Base-by-base conservation (phyloP, 1,140 invertebrate genomes). In the Monochamus saltuarius region DNA sequence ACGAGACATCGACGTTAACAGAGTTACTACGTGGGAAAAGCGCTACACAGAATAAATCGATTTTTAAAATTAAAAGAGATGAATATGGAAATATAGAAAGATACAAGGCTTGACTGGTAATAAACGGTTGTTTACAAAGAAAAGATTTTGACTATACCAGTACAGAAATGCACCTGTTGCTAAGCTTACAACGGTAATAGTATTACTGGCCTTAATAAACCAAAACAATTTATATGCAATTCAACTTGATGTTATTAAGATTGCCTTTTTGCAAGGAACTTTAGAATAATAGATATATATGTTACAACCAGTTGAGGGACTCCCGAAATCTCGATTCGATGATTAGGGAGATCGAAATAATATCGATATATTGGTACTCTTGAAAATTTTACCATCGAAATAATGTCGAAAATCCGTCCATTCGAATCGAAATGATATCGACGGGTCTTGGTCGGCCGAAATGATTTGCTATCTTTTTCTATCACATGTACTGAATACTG, bases 91-190 rank as follows among this genome's bases (percentile, higher is more conserved):
- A 49, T 7, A 45, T 58, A n/a, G 14, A 49, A 52, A 59, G 36
- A 42, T 61, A 64, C 17, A 65, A 65, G 53, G 66, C 63, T 22
- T 7, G 78, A 10, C 60, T 79, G 0, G 77, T 79, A 8, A 72
- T 73, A 4, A 70, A 70, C 56, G 77, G 77, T 42, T 10, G 36
- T 40, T 34, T 39, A 55, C 34, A 61, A 65, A 40, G 46, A 54
- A 57, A 56, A 50, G 22, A 34, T 56, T 39, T n/a, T n/a, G 29
- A 38, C 22, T 35, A 56, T n/a, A n/a, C n/a, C n/a, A n/a, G n/a
- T n/a, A 29, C 36, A 10, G 52, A 61, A 55, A 53, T 55, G 37
- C 38, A 43, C 59, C 59, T 42, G 59, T 56, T 8, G 59, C 29
- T 9, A 22, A 22, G 7, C 17, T 51, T 16, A 37, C 50, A 38